Conservation (phyloP, 2,797 vertebrate species). For the Muraenolepis orangiensis region DNA sequence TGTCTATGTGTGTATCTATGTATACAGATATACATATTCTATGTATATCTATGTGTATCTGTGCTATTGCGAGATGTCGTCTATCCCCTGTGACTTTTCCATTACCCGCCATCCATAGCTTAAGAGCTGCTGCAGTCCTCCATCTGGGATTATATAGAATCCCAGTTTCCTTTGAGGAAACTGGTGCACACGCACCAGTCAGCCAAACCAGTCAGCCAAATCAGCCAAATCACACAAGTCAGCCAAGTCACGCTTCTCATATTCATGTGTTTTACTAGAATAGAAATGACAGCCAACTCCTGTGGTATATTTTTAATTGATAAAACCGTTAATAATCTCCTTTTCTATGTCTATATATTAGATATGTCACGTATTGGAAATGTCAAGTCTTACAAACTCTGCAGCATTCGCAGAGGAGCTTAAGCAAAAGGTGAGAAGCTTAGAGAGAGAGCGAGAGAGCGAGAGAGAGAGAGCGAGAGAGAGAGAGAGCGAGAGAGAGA, state of each 20-base stretch:
- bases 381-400: conserved; percentile 23
- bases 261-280: too few relatives aligned
- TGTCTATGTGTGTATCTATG: too few relatives aligned
- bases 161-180: neutral
- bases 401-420: conserved; percentile 13
- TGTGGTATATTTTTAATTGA: neutral
- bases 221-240: too few relatives aligned
- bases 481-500: neutral
- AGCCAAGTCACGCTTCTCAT: too few relatives aligned
- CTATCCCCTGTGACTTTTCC: neutral
- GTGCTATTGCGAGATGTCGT: neutral
- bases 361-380: neutral
- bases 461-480: neutral
- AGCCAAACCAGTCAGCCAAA: too few relatives aligned
- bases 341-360: too few relatives aligned
- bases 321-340: neutral
- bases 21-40: too few relatives aligned
- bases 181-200: too few relatives aligned
- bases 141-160: neutral
- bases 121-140: neutral
- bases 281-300: neutral
- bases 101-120: neutral
- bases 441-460: neutral
- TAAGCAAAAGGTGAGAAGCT: neutral
- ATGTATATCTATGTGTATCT: too few relatives aligned